Conservation (phyloP, 2,797 vertebrate species). For the Sciaenops ocellatus region DNA sequence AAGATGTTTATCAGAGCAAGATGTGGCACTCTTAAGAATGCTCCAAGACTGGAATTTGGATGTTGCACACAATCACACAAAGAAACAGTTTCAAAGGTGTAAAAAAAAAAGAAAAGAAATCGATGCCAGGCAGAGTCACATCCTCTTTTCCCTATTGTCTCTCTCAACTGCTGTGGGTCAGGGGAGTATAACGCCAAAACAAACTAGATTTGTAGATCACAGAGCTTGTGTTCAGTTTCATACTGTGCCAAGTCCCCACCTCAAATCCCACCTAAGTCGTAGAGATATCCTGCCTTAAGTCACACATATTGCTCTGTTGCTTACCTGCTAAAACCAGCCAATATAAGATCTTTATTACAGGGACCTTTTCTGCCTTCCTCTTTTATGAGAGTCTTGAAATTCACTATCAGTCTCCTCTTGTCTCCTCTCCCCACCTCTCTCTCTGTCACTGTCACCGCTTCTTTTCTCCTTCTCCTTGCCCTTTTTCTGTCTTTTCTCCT, state of each 20-base stretch:
- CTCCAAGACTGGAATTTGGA: conserved; percentile 37
- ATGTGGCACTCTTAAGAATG: conserved; percentile 55
- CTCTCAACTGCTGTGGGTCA: conserved; percentile 50
- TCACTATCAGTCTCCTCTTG: conserved; percentile 43
- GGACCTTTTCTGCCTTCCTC: conserved; percentile 55
- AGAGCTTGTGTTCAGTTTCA: conserved; percentile 60
- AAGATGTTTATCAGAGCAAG: conserved; percentile 66
- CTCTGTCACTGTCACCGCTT: conserved; percentile 46
- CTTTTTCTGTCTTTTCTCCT: conserved; percentile 45
- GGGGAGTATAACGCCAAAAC: conserved; percentile 58
- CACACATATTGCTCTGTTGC: conserved; percentile 73
- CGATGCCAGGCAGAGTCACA: not conserved
- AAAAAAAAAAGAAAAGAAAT: not conserved
- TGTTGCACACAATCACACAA: not conserved
- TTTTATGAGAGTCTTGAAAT: conserved; percentile 72
- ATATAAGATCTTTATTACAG: conserved; percentile 75
- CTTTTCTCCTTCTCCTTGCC: conserved; percentile 19
- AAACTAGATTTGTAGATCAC: conserved; percentile 72
- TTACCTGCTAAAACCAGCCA: conserved; percentile 65
- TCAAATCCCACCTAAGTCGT: conserved; percentile 73
- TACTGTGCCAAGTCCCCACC: conserved; percentile 51
- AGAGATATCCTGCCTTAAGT: conserved; percentile 64
- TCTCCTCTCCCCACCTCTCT: conserved; percentile 32
- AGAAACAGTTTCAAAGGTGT: conserved; percentile 2
- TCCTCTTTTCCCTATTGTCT: conserved; percentile 2